Evolutionary conservation across 2,888 invertebrate species (phyloP).

Genomic region (Loripinus fragilis): DNA sequence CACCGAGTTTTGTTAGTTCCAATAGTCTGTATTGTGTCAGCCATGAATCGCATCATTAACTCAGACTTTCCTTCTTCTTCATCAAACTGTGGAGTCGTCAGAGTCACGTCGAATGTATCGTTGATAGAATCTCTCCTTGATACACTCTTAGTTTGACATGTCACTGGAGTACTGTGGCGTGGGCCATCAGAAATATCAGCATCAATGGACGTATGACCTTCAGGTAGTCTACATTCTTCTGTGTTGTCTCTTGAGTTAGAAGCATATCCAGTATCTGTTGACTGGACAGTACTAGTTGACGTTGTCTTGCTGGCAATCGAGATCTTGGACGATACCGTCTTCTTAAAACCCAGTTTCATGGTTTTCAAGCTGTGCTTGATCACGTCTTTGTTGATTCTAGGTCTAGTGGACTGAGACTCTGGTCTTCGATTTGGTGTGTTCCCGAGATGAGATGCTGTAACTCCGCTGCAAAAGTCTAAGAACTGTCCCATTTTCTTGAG

Average conservation of each 20-base stretch:
- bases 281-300: slow-evolving; percentile 21
- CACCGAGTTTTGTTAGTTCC: background rate
- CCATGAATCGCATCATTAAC: slow-evolving; percentile 50
- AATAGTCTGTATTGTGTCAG: slow-evolving; percentile 18
- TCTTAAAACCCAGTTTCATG: slow-evolving; percentile 44
- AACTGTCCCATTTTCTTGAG: slow-evolving; percentile 41
- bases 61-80: slow-evolving; percentile 40
- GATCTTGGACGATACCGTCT: slow-evolving; percentile 23
- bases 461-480: slow-evolving; percentile 38
- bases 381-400: background rate
- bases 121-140: background rate
- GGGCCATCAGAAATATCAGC: slow-evolving; percentile 19
- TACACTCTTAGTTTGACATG: slow-evolving; percentile 9
- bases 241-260: background rate
- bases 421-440: background rate
- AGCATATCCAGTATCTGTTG: slow-evolving; percentile 40
- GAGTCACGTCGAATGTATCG: slow-evolving; percentile 21
- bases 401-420: background rate
- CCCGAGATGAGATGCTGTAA: slow-evolving; percentile 20
- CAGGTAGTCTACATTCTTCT: background rate
- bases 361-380: slow-evolving; percentile 24
- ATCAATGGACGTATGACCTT: background rate
- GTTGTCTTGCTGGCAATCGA: slow-evolving; percentile 15
- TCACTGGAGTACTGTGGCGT: slow-evolving; percentile 50
- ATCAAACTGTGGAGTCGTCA: slow-evolving; percentile 21